A percentile compares a stretch with the other conserved stretches of the same genome.
phyloP scores from a whole-genome alignment of 2,797 vertebrate genomes.

The Acipenser oxyrinchus region DNA sequence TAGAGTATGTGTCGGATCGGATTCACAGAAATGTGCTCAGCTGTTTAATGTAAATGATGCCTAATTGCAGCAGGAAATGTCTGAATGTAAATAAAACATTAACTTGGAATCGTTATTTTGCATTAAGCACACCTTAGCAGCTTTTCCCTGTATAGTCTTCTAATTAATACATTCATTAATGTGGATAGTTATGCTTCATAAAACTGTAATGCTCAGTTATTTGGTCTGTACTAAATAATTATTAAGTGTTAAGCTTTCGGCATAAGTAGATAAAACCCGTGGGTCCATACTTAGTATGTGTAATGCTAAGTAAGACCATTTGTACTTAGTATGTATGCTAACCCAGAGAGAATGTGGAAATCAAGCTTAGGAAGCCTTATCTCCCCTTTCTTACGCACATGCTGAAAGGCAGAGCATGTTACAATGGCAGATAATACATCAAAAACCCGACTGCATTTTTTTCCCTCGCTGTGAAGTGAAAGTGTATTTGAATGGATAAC shows the following conservation, averaged over 20 bases:
- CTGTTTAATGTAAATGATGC: not conserved
- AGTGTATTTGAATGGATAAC: conserved; percentile 1
- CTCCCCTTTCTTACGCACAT: not conserved
- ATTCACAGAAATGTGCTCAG: not conserved
- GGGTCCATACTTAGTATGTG: not conserved
- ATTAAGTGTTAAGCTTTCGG: not conserved
- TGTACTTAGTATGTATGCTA: conserved; percentile 1
- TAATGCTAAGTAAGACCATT: conserved; percentile 2
- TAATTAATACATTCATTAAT: conserved; percentile 1
- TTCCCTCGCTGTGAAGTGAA: conserved; percentile 3
- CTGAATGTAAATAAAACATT: not conserved
- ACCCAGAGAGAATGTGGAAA: not conserved
- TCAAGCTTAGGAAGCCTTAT: conserved; percentile 3
- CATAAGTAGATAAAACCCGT: conserved; percentile 1
- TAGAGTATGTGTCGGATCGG: too few species aligned
- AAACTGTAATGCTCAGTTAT: not conserved
- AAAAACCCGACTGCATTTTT: conserved; percentile 1
- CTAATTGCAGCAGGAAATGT: not conserved
- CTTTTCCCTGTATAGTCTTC: too few species aligned
- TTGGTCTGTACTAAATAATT: not conserved
- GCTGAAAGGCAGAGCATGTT: not conserved
- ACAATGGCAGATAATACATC: conserved; percentile 4
- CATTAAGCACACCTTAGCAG: not conserved
- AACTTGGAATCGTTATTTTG: not conserved
- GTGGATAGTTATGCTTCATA: not conserved